Evolutionary conservation across 2,888 invertebrate species (phyloP).

Genomic region (Phortica okadai): DNA sequence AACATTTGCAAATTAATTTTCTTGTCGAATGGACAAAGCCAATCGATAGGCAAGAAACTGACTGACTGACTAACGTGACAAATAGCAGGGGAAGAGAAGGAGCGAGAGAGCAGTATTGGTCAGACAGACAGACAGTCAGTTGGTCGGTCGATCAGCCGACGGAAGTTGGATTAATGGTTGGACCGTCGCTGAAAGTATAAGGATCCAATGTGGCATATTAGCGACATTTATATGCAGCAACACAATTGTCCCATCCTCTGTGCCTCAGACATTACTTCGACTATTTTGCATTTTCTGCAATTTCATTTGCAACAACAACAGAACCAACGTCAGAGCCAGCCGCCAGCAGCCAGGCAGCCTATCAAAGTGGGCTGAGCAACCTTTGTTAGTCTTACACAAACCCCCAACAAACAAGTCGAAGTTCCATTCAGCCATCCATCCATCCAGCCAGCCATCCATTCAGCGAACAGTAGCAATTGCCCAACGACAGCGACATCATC

Average conservation of each 20-base stretch:
- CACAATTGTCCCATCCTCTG: background rate
- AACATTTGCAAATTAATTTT: constrained; percentile 28
- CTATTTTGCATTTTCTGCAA: background rate
- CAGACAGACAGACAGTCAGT: no score
- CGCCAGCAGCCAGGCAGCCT: background rate
- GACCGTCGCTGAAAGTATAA: background rate
- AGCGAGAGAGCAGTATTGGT: no score
- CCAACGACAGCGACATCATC: constrained; percentile 3
- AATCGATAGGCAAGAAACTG: background rate
- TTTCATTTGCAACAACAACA: background rate
- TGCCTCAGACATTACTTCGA: background rate
- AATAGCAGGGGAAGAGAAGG: no score
- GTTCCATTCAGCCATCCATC: constrained; percentile 1
- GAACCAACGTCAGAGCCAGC: background rate
- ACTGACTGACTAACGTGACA: no score
- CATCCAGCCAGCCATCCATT: constrained; percentile 28
- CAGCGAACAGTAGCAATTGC: background rate
- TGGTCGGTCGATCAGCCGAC: no score
- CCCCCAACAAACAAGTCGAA: background rate
- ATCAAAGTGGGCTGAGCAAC: background rate
- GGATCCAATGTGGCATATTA: background rate
- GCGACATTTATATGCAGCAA: background rate
- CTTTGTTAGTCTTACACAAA: background rate
- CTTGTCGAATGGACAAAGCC: background rate
- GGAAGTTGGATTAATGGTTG: no score